A percentile compares a stretch with the other conserved stretches of the same genome.
These are phyloP conservation scores for Chromis chromis DNA, from an alignment of 2,797 vertebrate genomes.

Conservation along the genomic window DNA sequence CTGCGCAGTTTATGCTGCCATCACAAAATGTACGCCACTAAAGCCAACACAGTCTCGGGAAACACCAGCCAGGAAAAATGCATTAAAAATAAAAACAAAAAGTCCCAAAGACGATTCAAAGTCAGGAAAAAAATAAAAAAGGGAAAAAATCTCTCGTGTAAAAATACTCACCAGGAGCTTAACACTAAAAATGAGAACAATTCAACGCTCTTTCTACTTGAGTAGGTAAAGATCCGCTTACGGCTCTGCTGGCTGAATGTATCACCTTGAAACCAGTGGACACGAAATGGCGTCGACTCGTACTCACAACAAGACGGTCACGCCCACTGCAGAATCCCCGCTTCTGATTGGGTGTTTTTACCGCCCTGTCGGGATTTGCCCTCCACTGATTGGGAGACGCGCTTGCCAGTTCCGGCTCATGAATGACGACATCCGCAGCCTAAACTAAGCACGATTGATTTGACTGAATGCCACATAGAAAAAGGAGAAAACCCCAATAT, in stretches of 20 bases:
- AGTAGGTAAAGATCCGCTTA: conserved; percentile 63
- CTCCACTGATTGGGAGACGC: conserved; percentile 38
- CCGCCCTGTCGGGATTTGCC: accelerated
- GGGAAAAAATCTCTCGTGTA: conserved; percentile 78
- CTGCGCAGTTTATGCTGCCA: conserved; percentile 65
- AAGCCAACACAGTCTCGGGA: conserved; percentile 74
- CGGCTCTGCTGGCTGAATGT: conserved; percentile 45
- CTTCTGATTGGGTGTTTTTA: conserved; percentile 52
- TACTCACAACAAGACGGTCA: not conserved
- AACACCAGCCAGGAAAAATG: conserved; percentile 76
- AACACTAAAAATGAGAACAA: conserved; percentile 86
- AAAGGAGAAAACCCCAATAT: too few relatives aligned
- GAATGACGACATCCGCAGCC: not conserved
- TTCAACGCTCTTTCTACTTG: conserved; percentile 74
- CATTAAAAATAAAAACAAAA: conserved; percentile 82
- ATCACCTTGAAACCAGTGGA: conserved; percentile 74
- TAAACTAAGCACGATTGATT: not conserved
- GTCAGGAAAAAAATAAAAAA: conserved; percentile 76
- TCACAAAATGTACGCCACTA: conserved; percentile 83
- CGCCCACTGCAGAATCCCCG: conserved; percentile 14
- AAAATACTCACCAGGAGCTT: conserved; percentile 87
- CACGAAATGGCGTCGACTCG: conserved; percentile 82
- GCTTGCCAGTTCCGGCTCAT: not conserved
- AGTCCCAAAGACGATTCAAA: conserved; percentile 80
- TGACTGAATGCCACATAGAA: not conserved